Evolutionary conservation across 2,888 invertebrate species (phyloP).

Genomic region (Smittia sp.): DNA sequence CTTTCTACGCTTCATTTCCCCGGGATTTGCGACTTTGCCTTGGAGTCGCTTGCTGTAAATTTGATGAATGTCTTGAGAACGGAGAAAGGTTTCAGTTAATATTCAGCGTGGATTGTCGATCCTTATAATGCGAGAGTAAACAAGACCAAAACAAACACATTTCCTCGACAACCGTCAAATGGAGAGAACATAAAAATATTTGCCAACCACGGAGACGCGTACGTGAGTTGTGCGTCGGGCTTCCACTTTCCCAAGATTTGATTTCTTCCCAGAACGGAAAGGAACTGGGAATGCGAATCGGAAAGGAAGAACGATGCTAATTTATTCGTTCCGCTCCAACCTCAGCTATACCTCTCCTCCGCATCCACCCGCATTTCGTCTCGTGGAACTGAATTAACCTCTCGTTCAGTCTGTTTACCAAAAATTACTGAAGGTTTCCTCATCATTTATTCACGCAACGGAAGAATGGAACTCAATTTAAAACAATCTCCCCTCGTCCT

Average conservation of each 20-base stretch:
- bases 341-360: background rate
- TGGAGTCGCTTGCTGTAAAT: background rate
- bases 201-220: background rate
- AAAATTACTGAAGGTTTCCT: constrained; percentile 21
- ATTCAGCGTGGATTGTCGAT: background rate
- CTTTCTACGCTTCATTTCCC: background rate
- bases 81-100: background rate
- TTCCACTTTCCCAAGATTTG: background rate
- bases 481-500: background rate
- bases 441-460: background rate
- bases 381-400: constrained; percentile 7
- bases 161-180: constrained; percentile 9
- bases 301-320: too few species aligned
- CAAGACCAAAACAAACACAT: constrained; percentile 1
- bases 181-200: constrained; percentile 18
- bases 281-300: too few species aligned
- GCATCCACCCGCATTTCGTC: background rate
- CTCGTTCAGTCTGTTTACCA: constrained; percentile 8
- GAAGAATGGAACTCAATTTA: constrained; percentile 2
- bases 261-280: background rate
- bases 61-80: too few species aligned
- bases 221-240: background rate
- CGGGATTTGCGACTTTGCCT: background rate
- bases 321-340: too few species aligned
- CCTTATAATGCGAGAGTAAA: background rate